Percentiles rank a stretch among this genome's conserved stretches.
Evolutionary conservation across 2,113 vertebrate species (phyloP).

Genomic region (Pteropus alecto): DNA sequence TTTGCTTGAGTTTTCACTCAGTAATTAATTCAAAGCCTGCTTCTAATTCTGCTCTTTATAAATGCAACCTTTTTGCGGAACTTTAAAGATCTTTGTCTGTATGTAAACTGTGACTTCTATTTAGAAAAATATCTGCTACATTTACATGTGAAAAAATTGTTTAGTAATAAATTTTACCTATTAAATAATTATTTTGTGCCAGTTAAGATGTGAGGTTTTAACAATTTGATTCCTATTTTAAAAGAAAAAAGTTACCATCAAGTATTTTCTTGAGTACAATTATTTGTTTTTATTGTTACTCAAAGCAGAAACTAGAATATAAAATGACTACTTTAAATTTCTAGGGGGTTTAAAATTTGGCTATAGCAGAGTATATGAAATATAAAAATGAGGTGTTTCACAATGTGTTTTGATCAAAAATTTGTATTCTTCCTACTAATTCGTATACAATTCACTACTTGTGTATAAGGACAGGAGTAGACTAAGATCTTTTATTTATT

Average conservation of each 20-base stretch:
- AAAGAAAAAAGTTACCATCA: not conserved
- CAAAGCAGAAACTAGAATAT: not conserved
- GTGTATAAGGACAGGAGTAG: not conserved
- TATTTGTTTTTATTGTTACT: not conserved
- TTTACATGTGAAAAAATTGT: not conserved
- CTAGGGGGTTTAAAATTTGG: not conserved
- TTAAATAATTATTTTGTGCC: constrained; percentile 11
- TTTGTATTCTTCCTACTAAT: not conserved
- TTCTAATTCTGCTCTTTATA: not conserved
- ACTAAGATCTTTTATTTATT: not conserved
- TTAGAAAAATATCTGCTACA: not conserved
- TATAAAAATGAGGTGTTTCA: not conserved
- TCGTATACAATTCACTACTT: not conserved
- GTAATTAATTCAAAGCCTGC: not conserved
- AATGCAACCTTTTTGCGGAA: not conserved
- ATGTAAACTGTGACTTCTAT: not conserved
- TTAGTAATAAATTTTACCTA: not conserved
- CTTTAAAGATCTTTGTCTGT: not conserved
- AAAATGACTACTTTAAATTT: not conserved
- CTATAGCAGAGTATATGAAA: not conserved
- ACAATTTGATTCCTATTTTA: not conserved
- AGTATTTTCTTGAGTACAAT: not conserved
- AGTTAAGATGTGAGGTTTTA: constrained; percentile 44
- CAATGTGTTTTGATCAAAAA: not conserved
- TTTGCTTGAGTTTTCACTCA: not conserved